Conservation (phyloP, 2,888 invertebrate genomes). For the Osmoderma eremita region DNA sequence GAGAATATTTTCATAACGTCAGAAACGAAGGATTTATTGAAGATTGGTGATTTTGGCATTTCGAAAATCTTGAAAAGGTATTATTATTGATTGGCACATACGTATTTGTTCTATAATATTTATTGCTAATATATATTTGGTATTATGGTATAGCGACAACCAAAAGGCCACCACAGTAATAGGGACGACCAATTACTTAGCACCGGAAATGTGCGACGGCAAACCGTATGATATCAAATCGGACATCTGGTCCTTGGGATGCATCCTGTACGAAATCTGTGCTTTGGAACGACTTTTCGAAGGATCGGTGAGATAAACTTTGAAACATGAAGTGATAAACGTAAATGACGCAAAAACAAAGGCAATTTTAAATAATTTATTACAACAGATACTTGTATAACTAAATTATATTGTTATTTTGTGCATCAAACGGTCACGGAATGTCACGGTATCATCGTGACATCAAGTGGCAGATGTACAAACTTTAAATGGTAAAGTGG, state of each 20-base stretch:
- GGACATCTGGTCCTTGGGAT: conserved; percentile 89
- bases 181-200: conserved; percentile 85
- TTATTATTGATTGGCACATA: conserved; percentile 54
- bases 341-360: not conserved
- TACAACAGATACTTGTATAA: no score
- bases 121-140: conserved; percentile 9
- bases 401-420: no score
- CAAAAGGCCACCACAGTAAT: conserved; percentile 73
- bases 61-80: conserved; percentile 77
- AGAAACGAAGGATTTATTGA: conserved; percentile 72
- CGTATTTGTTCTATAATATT: no score
- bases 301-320: conserved; percentile 75
- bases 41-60: conserved; percentile 88
- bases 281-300: conserved; percentile 80
- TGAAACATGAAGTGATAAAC: no score
- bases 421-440: no score
- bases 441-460: no score
- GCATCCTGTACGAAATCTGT: conserved; percentile 83
- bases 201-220: conserved; percentile 85
- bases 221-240: conserved; percentile 81
- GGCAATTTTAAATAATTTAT: no score
- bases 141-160: conserved; percentile 63
- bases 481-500: no score
- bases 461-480: no score
- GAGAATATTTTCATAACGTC: conserved; percentile 85